Percentiles rank a stretch among this genome's conserved stretches.
These are phyloP conservation scores for Lymantria monacha DNA, from an alignment of 2,888 invertebrate genomes.

Conservation along the genomic window DNA sequence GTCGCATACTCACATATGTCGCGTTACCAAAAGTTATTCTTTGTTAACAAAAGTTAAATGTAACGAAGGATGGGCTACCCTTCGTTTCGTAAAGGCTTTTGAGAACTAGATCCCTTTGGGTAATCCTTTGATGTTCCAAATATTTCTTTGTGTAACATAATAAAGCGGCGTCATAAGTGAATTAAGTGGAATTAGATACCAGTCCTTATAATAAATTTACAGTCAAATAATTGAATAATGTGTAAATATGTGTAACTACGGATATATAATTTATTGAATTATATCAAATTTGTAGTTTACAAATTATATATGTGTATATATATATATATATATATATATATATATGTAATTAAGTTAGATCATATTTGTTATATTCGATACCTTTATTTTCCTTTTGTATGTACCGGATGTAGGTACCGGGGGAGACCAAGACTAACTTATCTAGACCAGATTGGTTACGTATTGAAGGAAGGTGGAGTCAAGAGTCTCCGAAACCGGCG, in stretches of 20 bases:
- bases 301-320: too few species aligned
- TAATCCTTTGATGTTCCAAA: constrained; percentile 1
- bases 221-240: constrained; percentile 16
- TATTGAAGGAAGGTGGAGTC: too few species aligned
- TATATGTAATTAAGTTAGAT: too few species aligned
- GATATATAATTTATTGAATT: too few species aligned
- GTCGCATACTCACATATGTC: constrained; percentile 5
- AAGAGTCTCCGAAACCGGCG: too few species aligned
- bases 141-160: not conserved
- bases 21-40: constrained; percentile 12
- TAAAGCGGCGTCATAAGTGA: not conserved
- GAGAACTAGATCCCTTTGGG: constrained; percentile 6
- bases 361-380: too few species aligned
- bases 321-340: too few species aligned
- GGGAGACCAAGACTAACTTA: too few species aligned
- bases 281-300: too few species aligned
- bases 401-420: too few species aligned
- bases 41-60: constrained; percentile 13
- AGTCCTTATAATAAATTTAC: not conserved
- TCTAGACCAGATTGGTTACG: too few species aligned
- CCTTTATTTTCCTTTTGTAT: too few species aligned
- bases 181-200: not conserved
- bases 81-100: constrained; percentile 8
- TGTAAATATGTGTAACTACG: not conserved
- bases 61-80: constrained; percentile 9